These are phyloP conservation scores for Aptenodytes forsteri DNA, from an alignment of 2,113 vertebrate genomes.

Conservation along the genomic window DNA sequence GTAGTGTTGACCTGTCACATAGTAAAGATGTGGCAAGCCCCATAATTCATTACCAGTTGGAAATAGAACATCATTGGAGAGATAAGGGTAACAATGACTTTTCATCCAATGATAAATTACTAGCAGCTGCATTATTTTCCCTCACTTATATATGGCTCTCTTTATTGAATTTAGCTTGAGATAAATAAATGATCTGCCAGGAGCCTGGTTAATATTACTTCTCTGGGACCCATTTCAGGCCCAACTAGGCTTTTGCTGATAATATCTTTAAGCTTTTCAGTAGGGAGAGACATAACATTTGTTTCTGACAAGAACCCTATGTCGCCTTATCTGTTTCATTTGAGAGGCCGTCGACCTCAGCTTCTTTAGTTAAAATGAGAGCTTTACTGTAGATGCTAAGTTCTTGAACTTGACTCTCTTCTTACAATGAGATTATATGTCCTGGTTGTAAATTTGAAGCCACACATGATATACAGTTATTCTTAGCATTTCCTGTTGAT, in stretches of 20 bases:
- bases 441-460: conserved; percentile 71
- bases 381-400: conserved; percentile 67
- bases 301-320: conserved; percentile 84
- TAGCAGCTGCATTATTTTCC: conserved; percentile 86
- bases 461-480: conserved; percentile 66
- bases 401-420: conserved; percentile 77
- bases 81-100: conserved; percentile 90
- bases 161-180: conserved; percentile 92
- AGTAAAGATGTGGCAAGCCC: conserved; percentile 75
- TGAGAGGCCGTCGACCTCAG: conserved; percentile 74
- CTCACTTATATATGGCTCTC: conserved; percentile 87
- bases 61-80: conserved; percentile 86
- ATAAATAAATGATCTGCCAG: conserved; percentile 93
- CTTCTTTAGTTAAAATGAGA: conserved; percentile 76
- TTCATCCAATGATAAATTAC: conserved; percentile 87
- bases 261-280: conserved; percentile 82
- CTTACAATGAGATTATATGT: conserved; percentile 69
- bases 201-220: conserved; percentile 87
- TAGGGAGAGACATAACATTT: conserved; percentile 81
- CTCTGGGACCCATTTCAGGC: conserved; percentile 79
- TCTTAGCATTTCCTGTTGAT: conserved; percentile 75
- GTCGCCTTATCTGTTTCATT: conserved; percentile 84
- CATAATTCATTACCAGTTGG: conserved; percentile 83
- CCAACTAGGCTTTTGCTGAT: conserved; percentile 78
- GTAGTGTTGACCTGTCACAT: conserved; percentile 67